Evolutionary conservation across 2,888 invertebrate species (phyloP).

Genomic region (Phorcus lineatus): DNA sequence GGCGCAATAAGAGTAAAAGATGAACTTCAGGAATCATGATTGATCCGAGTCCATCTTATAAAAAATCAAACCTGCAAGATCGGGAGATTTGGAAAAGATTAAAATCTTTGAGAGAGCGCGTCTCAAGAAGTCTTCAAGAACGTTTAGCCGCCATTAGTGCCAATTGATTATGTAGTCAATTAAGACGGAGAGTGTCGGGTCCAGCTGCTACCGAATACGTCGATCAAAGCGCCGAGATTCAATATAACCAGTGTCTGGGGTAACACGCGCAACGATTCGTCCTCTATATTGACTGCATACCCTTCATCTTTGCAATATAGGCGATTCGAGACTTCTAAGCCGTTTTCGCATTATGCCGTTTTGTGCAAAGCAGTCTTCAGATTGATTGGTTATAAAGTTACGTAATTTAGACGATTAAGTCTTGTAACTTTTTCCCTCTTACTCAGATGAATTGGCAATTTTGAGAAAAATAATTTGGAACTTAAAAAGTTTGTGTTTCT

Average conservation of each 20-base stretch:
- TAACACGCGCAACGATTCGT: background rate
- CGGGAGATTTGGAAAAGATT: slow-evolving; percentile 18
- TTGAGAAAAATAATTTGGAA: background rate
- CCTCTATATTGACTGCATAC: background rate
- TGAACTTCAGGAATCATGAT: background rate
- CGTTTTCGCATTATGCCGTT: background rate
- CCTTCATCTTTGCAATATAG: too few relatives aligned
- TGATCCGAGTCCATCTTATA: background rate
- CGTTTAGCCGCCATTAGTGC: slow-evolving; percentile 17
- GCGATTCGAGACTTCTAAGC: too few relatives aligned
- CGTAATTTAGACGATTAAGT: slow-evolving; percentile 1
- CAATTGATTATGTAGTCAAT: slow-evolving; percentile 21
- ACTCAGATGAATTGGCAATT: background rate
- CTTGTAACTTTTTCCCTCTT: slow-evolving; percentile 4
- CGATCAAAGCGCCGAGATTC: slow-evolving; percentile 12
- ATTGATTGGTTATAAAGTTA: slow-evolving; percentile 20
- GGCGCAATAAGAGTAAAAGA: too few relatives aligned
- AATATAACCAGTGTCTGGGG: background rate
- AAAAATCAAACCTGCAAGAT: slow-evolving; percentile 19
- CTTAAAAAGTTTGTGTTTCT: background rate
- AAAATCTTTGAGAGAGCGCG: slow-evolving; percentile 16
- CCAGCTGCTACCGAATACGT: background rate
- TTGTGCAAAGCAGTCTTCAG: background rate
- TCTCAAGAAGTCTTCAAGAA: slow-evolving; percentile 2
- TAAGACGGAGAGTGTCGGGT: slow-evolving; percentile 7